Evolutionary conservation across 2,888 invertebrate species (phyloP).

Genomic region (Polydesmus complanatus): DNA sequence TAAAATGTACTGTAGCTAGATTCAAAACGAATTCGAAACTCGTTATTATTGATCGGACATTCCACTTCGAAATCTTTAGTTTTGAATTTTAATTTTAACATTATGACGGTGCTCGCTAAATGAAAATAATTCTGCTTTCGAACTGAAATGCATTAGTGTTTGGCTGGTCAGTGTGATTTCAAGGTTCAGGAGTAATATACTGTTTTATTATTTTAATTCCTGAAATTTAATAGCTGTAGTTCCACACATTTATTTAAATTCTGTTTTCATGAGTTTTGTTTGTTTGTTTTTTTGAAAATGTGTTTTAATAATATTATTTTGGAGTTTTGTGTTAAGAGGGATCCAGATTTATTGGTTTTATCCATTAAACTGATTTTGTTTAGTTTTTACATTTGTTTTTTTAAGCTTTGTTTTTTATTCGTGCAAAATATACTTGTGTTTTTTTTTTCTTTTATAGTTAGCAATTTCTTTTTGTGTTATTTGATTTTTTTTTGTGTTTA

Average conservation of each 20-base stretch:
- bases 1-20: no score
- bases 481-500: neutral
- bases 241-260: no score
- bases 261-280: no score
- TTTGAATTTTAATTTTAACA: neutral
- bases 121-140: neutral
- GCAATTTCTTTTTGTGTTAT: neutral
- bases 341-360: no score
- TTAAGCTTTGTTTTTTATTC: neutral
- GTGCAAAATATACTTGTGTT: neutral
- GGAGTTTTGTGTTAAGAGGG: no score
- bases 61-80: no score
- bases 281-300: no score
- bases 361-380: no score
- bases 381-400: neutral
- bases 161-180: neutral
- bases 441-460: neutral
- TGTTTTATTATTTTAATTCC: neutral
- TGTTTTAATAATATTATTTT: neutral
- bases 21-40: no score
- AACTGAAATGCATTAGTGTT: neutral
- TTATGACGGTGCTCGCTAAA: neutral
- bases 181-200: neutral
- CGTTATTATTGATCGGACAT: no score
- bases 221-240: no score